Evolutionary conservation across 2,113 vertebrate species (phyloP).

Genomic region (Apodemus speciosus): DNA sequence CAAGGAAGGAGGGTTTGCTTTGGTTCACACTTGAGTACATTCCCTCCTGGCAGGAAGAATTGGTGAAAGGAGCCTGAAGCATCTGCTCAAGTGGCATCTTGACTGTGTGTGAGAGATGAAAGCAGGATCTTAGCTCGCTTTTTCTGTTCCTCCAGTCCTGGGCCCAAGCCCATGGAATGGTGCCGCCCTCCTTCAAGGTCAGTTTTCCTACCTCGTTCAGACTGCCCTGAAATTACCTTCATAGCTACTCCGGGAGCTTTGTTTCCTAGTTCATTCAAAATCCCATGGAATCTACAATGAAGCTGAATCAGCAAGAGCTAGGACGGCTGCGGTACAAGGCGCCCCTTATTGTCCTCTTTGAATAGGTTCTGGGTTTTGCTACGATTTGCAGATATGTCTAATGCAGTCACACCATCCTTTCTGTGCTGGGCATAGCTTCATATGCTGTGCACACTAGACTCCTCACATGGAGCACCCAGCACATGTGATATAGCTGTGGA

Average conservation of each 20-base stretch:
- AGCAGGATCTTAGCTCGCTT: neutral
- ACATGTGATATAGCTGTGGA: neutral
- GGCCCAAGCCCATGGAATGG: neutral
- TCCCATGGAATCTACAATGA: neutral
- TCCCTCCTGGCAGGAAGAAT: neutral
- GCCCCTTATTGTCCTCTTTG: neutral
- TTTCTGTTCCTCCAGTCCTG: neutral
- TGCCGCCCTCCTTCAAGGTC: no score
- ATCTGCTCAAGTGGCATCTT: neutral
- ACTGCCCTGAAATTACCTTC: neutral
- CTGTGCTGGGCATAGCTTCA: neutral
- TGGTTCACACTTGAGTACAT: neutral
- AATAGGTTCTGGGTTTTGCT: neutral
- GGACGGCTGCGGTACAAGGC: fast-evolving
- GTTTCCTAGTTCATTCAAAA: neutral
- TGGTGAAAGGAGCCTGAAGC: neutral
- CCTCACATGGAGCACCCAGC: neutral
- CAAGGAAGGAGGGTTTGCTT: neutral
- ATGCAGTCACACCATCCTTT: neutral
- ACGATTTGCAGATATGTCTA: neutral
- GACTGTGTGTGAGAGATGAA: no score
- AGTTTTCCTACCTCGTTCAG: neutral
- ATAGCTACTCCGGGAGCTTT: neutral
- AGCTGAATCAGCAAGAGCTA: neutral
- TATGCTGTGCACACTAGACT: neutral